These are phyloP conservation scores for Phortica magna DNA, from an alignment of 2,888 invertebrate species.

Conservation along the genomic window DNA sequence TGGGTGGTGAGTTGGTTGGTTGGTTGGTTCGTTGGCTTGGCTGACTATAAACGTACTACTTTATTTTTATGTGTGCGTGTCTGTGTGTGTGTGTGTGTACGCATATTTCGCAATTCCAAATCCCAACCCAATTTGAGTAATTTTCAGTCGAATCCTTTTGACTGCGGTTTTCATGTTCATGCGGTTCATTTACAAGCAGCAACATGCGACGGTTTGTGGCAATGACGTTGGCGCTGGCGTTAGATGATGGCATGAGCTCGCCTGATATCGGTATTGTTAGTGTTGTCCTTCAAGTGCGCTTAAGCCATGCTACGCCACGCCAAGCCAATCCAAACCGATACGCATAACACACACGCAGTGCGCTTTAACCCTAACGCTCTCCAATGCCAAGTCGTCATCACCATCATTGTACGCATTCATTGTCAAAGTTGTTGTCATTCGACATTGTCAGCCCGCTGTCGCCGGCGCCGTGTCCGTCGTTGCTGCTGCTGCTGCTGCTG, in stretches of 20 bases:
- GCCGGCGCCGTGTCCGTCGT: slow-evolving; percentile 37
- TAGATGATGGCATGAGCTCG: neutral
- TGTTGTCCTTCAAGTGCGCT: slow-evolving; percentile 21
- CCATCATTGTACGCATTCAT: slow-evolving; percentile 53
- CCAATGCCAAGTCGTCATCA: slow-evolving; percentile 38
- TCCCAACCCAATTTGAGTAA: slow-evolving; percentile 72
- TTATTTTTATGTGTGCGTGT: slow-evolving; percentile 16
- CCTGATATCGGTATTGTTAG: neutral
- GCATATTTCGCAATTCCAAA: slow-evolving; percentile 49
- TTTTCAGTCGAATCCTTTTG: slow-evolving; percentile 68
- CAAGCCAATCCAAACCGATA: neutral
- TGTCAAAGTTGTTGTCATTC: slow-evolving; percentile 59
- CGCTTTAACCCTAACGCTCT: neutral
- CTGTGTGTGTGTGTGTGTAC: too few species aligned
- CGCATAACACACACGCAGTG: neutral
- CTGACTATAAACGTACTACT: too few species aligned
- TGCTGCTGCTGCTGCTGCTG: neutral
- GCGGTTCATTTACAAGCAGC: slow-evolving; percentile 1
- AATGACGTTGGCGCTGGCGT: neutral
- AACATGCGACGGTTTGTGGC: neutral
- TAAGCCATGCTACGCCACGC: neutral
- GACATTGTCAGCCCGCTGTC: slow-evolving; percentile 48
- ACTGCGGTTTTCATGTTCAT: slow-evolving; percentile 53
- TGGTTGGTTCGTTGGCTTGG: neutral
- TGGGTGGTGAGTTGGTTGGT: neutral